Evolutionary conservation across 2,113 vertebrate species (phyloP), one percentile per base, ranked within the genome.

Genomic region (Psilopsiagon aurifrons): DNA sequence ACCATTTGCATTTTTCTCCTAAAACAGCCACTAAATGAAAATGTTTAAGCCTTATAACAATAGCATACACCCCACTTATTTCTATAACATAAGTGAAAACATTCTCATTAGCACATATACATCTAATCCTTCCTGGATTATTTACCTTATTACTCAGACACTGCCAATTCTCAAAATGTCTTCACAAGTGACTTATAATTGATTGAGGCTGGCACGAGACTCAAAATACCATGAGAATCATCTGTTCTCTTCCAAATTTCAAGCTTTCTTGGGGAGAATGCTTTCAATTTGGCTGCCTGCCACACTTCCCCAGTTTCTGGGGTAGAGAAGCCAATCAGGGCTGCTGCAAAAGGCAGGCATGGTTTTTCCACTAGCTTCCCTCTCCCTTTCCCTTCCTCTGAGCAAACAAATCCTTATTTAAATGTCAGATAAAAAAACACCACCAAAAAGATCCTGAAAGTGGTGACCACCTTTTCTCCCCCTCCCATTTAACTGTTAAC

Each of bases 191-290:
- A 91, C 82, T 96, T 94, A 52, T 31, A 90, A 95, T 94, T 97
- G 96, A 97, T 89, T 82, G 91, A 94, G 84, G 54, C 57, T 97
- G 96, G 96, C 94, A 95, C 41, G 7, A 76, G 63, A 49, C 94
- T 94, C 59, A 31, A 68, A 95, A 91, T 83, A 90, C 77, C 94
- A 85, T 52, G 33, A 95, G 84, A 95, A 90, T 97, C 96, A 97
- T 96, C 96, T 97, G 96, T 85, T 95, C 89, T 66, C 44, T 92
- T 96, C 93, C 82, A 90, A 95, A 95, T 92, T 87, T 95, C 81
- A 90, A 84, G 94, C 89, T 94, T 97, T 95, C 94, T 91, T 92
- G 46, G 63, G 93, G 63, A 92, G 67, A 92, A 87, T 29, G 89
- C 67, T 91, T 87, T 95, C 78, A 80, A 54, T 69, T 91, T 95